These are phyloP conservation scores for Ceyx margarethae DNA, from an alignment of 2,113 vertebrate genomes.

Conservation along the genomic window DNA sequence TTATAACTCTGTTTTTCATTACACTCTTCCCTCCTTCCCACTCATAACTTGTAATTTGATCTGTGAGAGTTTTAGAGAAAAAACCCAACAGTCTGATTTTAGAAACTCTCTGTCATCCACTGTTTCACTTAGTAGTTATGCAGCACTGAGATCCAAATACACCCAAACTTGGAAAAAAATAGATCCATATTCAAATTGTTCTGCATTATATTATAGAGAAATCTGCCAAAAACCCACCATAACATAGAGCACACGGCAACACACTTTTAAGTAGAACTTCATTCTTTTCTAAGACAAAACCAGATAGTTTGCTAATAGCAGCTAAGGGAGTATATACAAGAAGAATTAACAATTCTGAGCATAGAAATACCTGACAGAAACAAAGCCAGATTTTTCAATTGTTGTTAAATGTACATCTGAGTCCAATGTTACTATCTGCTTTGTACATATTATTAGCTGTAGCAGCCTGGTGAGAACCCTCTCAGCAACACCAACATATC, in stretches of 20 bases:
- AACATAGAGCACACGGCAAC: background rate
- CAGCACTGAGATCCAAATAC: background rate
- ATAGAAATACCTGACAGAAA: background rate
- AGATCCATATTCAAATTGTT: background rate
- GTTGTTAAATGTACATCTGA: background rate
- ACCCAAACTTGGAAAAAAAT: background rate
- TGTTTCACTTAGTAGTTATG: background rate
- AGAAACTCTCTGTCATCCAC: background rate
- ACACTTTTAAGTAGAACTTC: background rate
- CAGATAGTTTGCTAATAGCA: background rate
- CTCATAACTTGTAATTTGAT: slow-evolving; percentile 23
- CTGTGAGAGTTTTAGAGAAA: background rate
- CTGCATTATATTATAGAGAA: background rate
- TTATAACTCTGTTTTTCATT: background rate
- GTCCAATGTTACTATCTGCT: background rate
- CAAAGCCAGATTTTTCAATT: background rate
- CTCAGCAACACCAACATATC: background rate
- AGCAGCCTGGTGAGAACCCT: background rate
- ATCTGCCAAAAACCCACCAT: background rate
- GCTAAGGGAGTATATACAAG: background rate
- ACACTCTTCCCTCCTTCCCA: slow-evolving; percentile 1
- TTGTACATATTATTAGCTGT: background rate
- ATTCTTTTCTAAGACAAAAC: background rate
- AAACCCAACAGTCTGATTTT: background rate
- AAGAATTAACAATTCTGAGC: background rate